Conservation (phyloP, 2,888 invertebrate species). For the Lacanobia wlatinum region DNA sequence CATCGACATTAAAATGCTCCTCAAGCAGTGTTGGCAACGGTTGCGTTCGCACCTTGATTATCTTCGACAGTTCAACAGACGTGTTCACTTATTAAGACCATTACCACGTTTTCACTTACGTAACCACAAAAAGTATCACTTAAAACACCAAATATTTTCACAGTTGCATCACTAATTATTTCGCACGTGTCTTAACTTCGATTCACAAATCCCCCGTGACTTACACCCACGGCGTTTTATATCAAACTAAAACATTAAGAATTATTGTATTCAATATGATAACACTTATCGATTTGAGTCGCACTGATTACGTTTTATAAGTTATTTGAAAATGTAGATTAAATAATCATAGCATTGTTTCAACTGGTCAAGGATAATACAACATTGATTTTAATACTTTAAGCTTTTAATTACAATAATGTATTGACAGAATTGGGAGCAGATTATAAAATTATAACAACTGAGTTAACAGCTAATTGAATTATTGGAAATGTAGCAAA, state of each 20-base stretch:
- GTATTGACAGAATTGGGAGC: neutral
- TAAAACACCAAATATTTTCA: conserved; percentile 20
- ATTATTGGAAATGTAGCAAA: neutral
- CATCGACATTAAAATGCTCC: conserved; percentile 53
- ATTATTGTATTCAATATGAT: conserved; percentile 67
- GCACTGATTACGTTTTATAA: conserved; percentile 73
- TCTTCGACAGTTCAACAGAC: conserved; percentile 42
- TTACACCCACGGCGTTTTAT: conserved; percentile 50
- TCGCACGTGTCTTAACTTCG: conserved; percentile 38
- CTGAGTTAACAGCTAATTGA: neutral
- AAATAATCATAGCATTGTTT: conserved; percentile 38
- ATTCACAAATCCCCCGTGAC: conserved; percentile 50
- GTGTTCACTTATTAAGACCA: conserved; percentile 32
- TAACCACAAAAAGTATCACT: conserved; percentile 34
- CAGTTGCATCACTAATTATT: conserved; percentile 28
- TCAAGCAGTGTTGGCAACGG: conserved; percentile 23
- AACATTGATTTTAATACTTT: conserved; percentile 25
- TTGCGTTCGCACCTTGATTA: conserved; percentile 42
- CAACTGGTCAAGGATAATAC: conserved; percentile 17
- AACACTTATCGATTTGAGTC: conserved; percentile 72
- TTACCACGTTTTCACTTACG: conserved; percentile 32
- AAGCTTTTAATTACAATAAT: conserved; percentile 5
- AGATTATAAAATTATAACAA: neutral
- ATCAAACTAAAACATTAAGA: conserved; percentile 67
- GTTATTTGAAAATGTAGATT: conserved; percentile 47